Percentiles rank a stretch among this genome's conserved stretches.
These are phyloP conservation scores for Psammodynastes pulverulentus DNA, from an alignment of 2,113 vertebrate species.

Conservation along the genomic window DNA sequence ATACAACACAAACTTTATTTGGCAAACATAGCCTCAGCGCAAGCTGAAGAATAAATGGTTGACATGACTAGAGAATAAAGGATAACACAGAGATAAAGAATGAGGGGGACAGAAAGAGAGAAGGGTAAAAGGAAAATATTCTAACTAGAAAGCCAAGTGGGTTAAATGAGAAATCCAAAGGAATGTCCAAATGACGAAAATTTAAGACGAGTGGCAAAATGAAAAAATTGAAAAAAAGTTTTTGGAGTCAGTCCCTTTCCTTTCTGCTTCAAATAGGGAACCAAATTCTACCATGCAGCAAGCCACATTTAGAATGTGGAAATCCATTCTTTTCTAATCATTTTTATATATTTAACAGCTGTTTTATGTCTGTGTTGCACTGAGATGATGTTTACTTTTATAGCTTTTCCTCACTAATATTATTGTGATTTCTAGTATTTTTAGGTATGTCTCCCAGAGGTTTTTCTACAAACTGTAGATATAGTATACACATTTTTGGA, in stretches of 20 bases:
- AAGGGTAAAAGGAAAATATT: not conserved
- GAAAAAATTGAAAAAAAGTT: not conserved
- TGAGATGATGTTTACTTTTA: not conserved
- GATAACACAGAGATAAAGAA: slow-evolving; percentile 10
- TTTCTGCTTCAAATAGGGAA: not conserved
- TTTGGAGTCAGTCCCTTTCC: not conserved
- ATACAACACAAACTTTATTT: slow-evolving; percentile 36
- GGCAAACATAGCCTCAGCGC: slow-evolving; percentile 24
- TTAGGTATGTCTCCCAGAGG: not conserved
- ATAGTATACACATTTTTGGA: not conserved
- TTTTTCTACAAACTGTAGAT: not conserved
- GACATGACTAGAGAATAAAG: slow-evolving; percentile 35
- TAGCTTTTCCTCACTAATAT: not conserved
- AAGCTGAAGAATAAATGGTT: slow-evolving; percentile 5
- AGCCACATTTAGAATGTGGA: not conserved
- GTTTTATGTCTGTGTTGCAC: not conserved
- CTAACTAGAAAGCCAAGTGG: not conserved
- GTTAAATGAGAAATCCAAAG: too few species aligned
- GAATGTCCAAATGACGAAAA: not conserved
- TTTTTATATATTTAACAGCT: not conserved
- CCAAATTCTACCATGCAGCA: not conserved
- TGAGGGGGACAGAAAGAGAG: not conserved
- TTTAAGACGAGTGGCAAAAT: not conserved
- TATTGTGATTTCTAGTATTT: not conserved
- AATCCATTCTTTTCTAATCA: not conserved